Evolutionary conservation across 2,888 invertebrate genomes (phyloP), one percentile per base, ranked within the genome.

Genomic region (Volucella bombylans): DNA sequence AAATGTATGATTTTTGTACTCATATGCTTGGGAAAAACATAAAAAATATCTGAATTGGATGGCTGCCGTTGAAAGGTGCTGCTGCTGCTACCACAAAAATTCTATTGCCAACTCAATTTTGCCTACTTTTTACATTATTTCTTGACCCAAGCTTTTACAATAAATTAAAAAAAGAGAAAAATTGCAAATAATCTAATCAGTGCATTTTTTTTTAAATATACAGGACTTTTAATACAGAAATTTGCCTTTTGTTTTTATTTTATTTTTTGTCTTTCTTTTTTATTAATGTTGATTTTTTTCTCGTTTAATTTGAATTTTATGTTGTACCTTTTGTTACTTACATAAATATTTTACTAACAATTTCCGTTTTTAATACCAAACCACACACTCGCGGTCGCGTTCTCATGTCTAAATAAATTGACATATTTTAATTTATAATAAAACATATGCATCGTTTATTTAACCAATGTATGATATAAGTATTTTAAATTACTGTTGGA

Each of bases 361-460:
- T 82, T 82, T 82, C 73, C 79, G 64, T 74, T 83, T 72, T 82
- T 74, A 73, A 71, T 79, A 79, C 79, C 79, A 74, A 77, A 83
- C 82, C 82, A 83, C 82, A 69, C 82, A 82, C 82, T 74, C 79
- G 82, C 82, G 82, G 68, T 78, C 68, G 73, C 82, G 57, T 68
- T 61, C 43, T 43, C 45, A 31, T 31, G 31, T 31, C 31, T 31
- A 31, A 0, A 31, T 31, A 31, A 31, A 31, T 47, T 10, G 31
- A 31, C 6, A 31, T 31, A 31, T 31, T 31, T 31, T 31, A 31
- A 31, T 31, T 31, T 31, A 31, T 31, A 6, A 31, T 31, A 31
- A n/a, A 31, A 31, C 31, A 31, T 31, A 31, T 31, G 31, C 31
- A 31, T 31, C 2, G 31, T 31, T 6, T 31, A 31, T 6, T 31